phyloP scores from a whole-genome alignment of 2,113 vertebrate species.

The Odobenus rosmarus region DNA sequence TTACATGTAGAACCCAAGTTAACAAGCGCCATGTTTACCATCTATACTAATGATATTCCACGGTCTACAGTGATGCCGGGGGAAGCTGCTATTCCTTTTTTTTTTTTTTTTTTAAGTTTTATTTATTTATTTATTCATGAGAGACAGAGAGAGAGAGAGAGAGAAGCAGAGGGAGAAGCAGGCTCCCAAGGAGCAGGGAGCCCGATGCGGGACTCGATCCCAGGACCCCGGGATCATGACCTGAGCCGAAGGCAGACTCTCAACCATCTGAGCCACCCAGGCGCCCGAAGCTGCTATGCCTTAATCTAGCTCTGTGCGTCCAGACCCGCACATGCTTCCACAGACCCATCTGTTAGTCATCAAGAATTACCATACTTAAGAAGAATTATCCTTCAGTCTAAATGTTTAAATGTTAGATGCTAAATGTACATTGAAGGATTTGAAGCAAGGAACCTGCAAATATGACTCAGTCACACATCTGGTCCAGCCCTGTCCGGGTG shows the following conservation, averaged over 20 bases:
- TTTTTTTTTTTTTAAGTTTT: no score
- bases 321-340: not conserved
- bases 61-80: not conserved
- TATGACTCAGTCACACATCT: slow-evolving; percentile 46
- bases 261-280: no score
- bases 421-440: slow-evolving; percentile 4
- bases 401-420: slow-evolving; percentile 41
- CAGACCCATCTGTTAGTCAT: not conserved
- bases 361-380: not conserved
- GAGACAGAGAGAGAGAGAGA: no score
- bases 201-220: no score
- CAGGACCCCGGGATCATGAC: no score
- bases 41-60: not conserved
- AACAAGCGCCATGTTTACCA: not conserved
- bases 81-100: not conserved
- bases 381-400: slow-evolving; percentile 9
- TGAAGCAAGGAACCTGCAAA: slow-evolving; percentile 40
- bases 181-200: no score
- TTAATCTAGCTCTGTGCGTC: not conserved
- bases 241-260: no score
- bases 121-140: no score
- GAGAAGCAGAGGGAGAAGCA: no score
- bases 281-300: not conserved
- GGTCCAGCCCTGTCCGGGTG: not conserved
- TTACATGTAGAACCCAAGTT: not conserved